Percentiles rank a stretch among this genome's conserved stretches.
phyloP scores from a whole-genome alignment of 2,797 vertebrate genomes.

The Leptodactylus fallax region DNA sequence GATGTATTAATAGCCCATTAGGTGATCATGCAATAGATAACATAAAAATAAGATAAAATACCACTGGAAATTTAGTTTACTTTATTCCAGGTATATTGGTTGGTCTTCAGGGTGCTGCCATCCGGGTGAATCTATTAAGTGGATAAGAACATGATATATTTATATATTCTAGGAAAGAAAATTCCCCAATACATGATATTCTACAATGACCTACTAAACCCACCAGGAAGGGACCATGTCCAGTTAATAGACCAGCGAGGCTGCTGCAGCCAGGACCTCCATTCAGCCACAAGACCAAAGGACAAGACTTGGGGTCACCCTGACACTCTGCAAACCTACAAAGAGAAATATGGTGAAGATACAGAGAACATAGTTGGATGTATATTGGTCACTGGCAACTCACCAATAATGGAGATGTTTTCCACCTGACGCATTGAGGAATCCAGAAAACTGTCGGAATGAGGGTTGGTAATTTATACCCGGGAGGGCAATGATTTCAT shows the following conservation, averaged over 20 bases:
- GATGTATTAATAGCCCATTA: too few relatives aligned
- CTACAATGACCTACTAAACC: background rate
- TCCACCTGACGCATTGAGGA: background rate
- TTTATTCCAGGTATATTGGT: conserved; percentile 66
- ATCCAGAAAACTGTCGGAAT: conserved; percentile 6
- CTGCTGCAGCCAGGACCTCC: conserved; percentile 65
- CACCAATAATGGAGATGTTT: conserved; percentile 3
- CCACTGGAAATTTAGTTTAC: background rate
- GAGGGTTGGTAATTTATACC: background rate
- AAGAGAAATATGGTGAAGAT: background rate
- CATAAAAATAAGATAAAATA: background rate
- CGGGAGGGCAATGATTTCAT: background rate
- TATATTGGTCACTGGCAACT: background rate
- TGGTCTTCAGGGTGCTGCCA: conserved; percentile 62
- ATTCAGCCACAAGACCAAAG: conserved; percentile 65
- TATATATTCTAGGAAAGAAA: background rate
- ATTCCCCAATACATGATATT: background rate
- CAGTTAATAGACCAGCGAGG: conserved; percentile 49
- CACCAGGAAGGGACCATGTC: conserved; percentile 11
- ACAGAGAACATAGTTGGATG: background rate
- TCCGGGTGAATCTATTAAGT: background rate
- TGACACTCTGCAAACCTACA: conserved; percentile 61
- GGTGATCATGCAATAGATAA: background rate
- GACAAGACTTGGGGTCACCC: conserved; percentile 52
- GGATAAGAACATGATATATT: background rate